Evolutionary conservation across 2,113 vertebrate genomes (phyloP), one percentile per base, ranked within the genome.

Genomic region (Pitta sordida): DNA sequence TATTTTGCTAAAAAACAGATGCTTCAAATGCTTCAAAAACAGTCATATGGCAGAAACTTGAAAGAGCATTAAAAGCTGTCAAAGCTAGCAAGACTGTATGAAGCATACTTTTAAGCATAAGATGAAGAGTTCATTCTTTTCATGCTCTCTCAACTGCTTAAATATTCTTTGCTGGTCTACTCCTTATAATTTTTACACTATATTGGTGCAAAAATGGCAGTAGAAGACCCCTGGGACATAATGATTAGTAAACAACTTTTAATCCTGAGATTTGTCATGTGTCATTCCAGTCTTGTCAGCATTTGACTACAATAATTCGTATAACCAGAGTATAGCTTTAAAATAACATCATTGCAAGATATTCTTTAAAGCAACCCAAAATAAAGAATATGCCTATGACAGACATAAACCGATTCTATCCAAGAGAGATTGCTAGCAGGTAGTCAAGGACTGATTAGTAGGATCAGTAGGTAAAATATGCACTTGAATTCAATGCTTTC

Each of bases 1-100:
- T 91, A 71, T 87, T 91, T 91, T 93, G 7, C 84, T 76, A 58
- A 91, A 96, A 91, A 84, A 43, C 69, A 90, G 75, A 90, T 86
- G 70, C 73, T 91, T 92, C 46, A 71, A 77, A 87, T 83, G 22
- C 63, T 74, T n/a, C 32, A 18, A 67, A 93, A 90, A 3, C 15
- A 63, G 44, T 88, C 51, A 76, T 52, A 51, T 81, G n/a, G 62
- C 77, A 92, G 32, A 67, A 93, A 84, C 65, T 68, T 94, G 83
- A 86, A 82, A 90, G 82, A 84, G 83, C 24, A 37, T 44, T 36
- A 59, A 70, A 94, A 84, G 32, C 51, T 88, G 79, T 71, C 78
- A 88, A 85, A 91, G n/a, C 41, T 53, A 86, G 18, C n/a, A 90
- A 81, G 82, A 55, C 53, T 84, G 21, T 51, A 64, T 77, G 59